Evolutionary conservation across 2,797 vertebrate genomes (phyloP).

Genomic region (Chelonia mydas): DNA sequence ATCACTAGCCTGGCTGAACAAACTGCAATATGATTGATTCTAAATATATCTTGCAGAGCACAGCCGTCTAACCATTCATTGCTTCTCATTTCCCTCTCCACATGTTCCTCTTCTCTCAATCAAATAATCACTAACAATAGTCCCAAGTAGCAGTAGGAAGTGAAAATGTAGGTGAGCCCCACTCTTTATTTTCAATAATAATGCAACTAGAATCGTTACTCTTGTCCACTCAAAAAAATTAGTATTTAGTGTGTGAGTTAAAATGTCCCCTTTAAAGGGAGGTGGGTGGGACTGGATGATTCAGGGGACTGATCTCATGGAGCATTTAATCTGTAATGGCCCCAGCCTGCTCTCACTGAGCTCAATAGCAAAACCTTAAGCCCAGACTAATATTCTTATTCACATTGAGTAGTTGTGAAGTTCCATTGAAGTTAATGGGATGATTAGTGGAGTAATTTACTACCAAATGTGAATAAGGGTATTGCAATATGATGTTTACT

Average conservation of each 20-base stretch:
- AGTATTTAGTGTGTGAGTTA: background rate
- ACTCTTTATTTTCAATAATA: background rate
- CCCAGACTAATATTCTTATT: background rate
- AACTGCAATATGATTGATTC: slow-evolving; percentile 52
- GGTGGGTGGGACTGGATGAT: background rate
- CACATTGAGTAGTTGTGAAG: background rate
- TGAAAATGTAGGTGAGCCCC: slow-evolving; percentile 27
- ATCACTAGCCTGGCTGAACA: slow-evolving; percentile 35
- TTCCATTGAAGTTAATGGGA: background rate
- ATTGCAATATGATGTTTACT: background rate
- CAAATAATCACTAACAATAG: slow-evolving; percentile 63
- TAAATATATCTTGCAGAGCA: slow-evolving; percentile 61
- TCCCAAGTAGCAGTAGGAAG: background rate
- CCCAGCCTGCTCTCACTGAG: background rate
- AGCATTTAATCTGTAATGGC: background rate
- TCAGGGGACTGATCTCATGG: background rate
- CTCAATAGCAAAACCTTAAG: background rate
- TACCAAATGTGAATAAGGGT: background rate
- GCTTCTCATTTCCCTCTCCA: background rate
- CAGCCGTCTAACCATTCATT: slow-evolving; percentile 43
- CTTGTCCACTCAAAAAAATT: background rate
- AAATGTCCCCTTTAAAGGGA: background rate
- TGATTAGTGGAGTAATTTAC: background rate
- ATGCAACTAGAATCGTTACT: background rate
- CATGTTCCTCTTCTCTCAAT: slow-evolving; percentile 24